Evolutionary conservation across 2,113 vertebrate genomes (phyloP).

Genomic region (Tragelaphus imberbis): DNA sequence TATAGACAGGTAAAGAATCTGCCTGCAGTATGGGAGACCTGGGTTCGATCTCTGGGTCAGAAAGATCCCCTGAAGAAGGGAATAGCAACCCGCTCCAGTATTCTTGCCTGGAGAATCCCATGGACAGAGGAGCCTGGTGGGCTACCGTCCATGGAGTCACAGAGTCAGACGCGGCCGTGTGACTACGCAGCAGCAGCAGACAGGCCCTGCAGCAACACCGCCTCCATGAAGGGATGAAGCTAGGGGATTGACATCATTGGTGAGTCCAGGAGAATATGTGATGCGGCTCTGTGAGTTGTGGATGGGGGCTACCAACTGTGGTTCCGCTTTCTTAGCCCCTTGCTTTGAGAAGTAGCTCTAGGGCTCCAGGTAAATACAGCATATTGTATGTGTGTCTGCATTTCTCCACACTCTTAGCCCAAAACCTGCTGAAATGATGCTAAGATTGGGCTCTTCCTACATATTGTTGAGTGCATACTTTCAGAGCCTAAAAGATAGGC

Average conservation of each 20-base stretch:
- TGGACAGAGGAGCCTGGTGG: background rate
- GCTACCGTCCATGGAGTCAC: background rate
- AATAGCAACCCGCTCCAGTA: background rate
- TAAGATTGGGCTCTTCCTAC: background rate
- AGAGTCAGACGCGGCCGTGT: rapidly evolving
- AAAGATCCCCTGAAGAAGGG: background rate
- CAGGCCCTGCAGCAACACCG: background rate
- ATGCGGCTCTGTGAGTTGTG: background rate
- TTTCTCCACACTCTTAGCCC: background rate
- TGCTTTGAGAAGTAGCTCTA: background rate
- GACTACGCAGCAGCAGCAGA: background rate
- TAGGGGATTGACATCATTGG: background rate
- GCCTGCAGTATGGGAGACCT: background rate
- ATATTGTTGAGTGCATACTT: background rate
- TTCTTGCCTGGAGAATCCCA: background rate
- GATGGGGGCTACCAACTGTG: background rate
- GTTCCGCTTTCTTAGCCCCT: background rate
- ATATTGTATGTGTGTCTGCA: background rate
- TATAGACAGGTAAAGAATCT: background rate
- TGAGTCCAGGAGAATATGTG: background rate
- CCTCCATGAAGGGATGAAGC: background rate
- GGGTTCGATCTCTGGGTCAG: background rate
- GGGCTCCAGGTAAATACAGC: background rate
- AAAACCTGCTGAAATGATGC: background rate
- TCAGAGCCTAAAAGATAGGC: background rate